Evolutionary conservation across 2,797 vertebrate species (phyloP), one percentile per base, ranked within the genome.

Genomic region (Cyprinodon diabolis): DNA sequence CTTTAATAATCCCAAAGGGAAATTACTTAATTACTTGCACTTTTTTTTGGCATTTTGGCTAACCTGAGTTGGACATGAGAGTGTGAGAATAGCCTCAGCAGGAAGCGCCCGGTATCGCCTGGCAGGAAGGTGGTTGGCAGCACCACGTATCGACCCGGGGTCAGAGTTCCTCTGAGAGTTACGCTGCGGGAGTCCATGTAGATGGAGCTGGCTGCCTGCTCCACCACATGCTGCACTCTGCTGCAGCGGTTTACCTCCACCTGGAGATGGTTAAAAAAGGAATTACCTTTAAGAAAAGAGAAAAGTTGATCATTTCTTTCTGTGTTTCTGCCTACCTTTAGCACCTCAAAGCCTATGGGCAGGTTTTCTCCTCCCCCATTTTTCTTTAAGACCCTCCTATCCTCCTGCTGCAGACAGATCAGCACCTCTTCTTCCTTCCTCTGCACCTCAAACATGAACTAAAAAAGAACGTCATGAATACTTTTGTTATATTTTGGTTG

Each of bases 101-200:
- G 88, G 86, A 96, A 96, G 67, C 80, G 81, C 0, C 95, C 95
- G 0, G 86, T 90, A 58, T 86, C 74, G 0, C 94, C 95, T 0
- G 95, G 95, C 14, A 92, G 91, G 79, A 96, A 96, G 79, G 96
- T 96, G 81, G 95, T 96, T 69, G 96, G 95, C 62, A 96, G 73
- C 49, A 95, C 81, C 3, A 92, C 93, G 21, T 96, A 96, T 66
- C 95, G 91, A 0, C 96, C 96, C 0, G 83, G 81, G 0, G 72
- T 48, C 72, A 96, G 80, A 0, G 89, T 89, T 4, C 84, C 86
- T 9, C 93, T 93, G 66, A 96, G 87, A 0, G 95, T 92, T 52
- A 96, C 92, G 0, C 95, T 96, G 25, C 95, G 95, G 10, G 95
- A 95, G 89, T 96, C 94, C 89, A 95, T 95, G 92, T 96, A 96